These are phyloP conservation scores for Hypomecis atomaria DNA, from an alignment of 2,888 invertebrate species.

Conservation along the genomic window DNA sequence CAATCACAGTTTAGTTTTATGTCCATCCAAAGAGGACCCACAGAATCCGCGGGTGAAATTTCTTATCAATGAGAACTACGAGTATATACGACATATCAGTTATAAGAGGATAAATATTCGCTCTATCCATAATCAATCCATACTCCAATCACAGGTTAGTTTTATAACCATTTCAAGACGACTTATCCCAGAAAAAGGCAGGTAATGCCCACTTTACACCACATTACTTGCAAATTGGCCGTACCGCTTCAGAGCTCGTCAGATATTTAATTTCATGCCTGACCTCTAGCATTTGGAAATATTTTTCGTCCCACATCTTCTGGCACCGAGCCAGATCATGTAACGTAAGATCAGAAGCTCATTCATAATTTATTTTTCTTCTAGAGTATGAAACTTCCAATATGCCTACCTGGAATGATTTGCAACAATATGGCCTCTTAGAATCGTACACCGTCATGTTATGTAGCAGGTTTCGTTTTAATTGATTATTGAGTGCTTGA, in stretches of 20 bases:
- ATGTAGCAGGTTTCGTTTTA: background rate
- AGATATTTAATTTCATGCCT: slow-evolving; percentile 51
- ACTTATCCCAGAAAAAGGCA: slow-evolving; percentile 12
- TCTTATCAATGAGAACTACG: too few relatives aligned
- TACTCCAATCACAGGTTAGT: background rate
- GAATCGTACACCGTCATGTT: slow-evolving; percentile 3
- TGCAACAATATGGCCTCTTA: slow-evolving; percentile 22
- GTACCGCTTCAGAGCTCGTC: slow-evolving; percentile 37
- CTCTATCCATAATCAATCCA: background rate
- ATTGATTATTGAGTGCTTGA: background rate
- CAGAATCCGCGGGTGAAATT: too few relatives aligned
- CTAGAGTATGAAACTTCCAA: slow-evolving; percentile 28
- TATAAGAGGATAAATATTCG: too few relatives aligned
- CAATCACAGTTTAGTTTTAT: too few relatives aligned
- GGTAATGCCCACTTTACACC: slow-evolving; percentile 26
- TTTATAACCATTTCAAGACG: slow-evolving; percentile 1
- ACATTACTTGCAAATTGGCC: slow-evolving; percentile 46
- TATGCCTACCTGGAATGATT: slow-evolving; percentile 36
- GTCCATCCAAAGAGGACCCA: too few relatives aligned
- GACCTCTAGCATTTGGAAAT: slow-evolving; percentile 65
- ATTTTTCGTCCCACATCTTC: slow-evolving; percentile 58
- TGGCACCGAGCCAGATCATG: slow-evolving; percentile 64
- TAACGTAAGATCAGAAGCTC: slow-evolving; percentile 59
- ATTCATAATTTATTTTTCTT: slow-evolving; percentile 63
- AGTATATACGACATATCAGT: too few relatives aligned